Conservation (phyloP, 2,113 vertebrate genomes). For the Speoplatyrhinus poulsoni region DNA sequence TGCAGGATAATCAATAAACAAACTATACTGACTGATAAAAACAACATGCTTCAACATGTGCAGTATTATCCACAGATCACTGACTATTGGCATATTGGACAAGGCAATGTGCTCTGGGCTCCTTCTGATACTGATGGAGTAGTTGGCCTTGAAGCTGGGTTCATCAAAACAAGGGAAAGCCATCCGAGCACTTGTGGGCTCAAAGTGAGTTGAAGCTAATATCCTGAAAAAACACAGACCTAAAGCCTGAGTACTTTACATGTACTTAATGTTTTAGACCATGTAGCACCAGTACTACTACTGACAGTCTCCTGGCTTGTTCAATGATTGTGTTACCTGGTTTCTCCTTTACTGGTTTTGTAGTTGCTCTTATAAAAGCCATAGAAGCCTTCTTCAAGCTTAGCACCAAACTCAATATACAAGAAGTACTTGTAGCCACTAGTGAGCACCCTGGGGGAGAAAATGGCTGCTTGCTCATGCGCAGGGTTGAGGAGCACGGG, state of each 20-base stretch:
- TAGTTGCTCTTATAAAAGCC: conserved; percentile 80
- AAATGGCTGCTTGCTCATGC: conserved; percentile 78
- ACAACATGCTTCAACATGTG: background rate
- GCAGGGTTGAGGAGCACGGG: conserved; percentile 76
- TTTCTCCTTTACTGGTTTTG: conserved; percentile 68
- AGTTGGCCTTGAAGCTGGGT: conserved; percentile 80
- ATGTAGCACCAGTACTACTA: background rate
- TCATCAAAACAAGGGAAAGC: conserved; percentile 82
- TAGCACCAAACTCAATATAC: conserved; percentile 73
- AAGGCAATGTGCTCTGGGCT: conserved; percentile 65
- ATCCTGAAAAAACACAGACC: conserved; percentile 48
- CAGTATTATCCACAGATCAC: conserved; percentile 13
- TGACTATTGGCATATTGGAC: conserved; percentile 80
- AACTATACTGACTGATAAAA: background rate
- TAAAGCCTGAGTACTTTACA: background rate
- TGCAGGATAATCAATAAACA: background rate
- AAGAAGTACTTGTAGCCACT: conserved; percentile 76
- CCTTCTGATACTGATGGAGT: conserved; percentile 71
- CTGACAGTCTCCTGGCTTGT: background rate
- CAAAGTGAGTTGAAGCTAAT: conserved; percentile 79
- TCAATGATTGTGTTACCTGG: conserved; percentile 50
- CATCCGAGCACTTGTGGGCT: conserved; percentile 78
- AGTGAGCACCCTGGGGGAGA: conserved; percentile 75
- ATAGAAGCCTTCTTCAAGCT: conserved; percentile 71
- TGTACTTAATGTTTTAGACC: background rate